Evolutionary conservation across 2,888 invertebrate species (phyloP), one percentile per base, ranked within the genome.

Genomic region (Coecobrya sp.): DNA sequence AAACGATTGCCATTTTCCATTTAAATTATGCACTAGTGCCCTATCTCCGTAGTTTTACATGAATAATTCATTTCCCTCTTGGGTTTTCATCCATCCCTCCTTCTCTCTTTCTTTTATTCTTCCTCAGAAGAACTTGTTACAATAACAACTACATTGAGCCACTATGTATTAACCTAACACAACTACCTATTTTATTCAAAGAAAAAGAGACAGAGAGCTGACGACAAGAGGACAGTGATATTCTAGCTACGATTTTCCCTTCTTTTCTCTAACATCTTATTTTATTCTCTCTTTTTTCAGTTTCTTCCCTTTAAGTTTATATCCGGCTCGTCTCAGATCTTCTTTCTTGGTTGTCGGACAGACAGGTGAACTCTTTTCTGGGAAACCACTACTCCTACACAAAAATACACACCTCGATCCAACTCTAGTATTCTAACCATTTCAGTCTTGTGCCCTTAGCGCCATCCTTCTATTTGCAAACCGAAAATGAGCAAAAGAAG

Each of bases 11-110:
- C 86, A 91, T 91, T 91, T 91, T 91, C 82, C 87, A 91, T 91
- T 91, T 91, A 91, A 91, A 91, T 91, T 91, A 91, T 91, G 91
- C 91, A 91, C 91, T 52, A 91, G 87, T 87, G 91, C 87, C 91
- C 87, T 91, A 91, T 91, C 91, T 87, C 62, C 84, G 81, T 86
- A 91, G 91, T 91, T 91, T 87, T 84, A 81, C 91, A 91, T 91
- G 91, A 91, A 91, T 91, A 70, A 91, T 91, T 91, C 91, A 91
- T 91, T 91, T 82, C 91, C 91, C 91, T 91, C 86, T 87, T 91
- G 91, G 91, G 91, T 79, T 81, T 91, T 91, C 76, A 79, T 87
- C 85, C 19, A 45, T 70, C 42, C 86, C 65, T 42, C 42, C 52
- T 16, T 11, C 42, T 70, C 86, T 82, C 55, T 30, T 82, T n/a